Percentiles rank a stretch among this genome's conserved stretches.
Conservation (phyloP, 53 echinoderm and acorn worm genomes). For the Pentamera pediparva region DNA sequence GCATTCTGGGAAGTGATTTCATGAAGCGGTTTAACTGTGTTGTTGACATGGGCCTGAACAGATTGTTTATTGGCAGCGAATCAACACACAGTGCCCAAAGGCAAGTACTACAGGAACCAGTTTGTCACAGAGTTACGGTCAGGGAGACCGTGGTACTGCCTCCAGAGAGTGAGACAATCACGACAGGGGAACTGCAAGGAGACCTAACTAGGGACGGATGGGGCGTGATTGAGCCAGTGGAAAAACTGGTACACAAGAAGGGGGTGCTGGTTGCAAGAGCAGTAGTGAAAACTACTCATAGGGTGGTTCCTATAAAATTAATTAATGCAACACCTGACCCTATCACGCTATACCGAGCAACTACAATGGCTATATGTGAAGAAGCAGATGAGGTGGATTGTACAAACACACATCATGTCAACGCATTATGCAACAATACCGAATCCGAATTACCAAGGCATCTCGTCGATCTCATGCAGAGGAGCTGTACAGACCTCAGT, state of each 20-base stretch:
- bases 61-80: background rate
- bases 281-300: background rate
- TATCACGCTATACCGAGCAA: slow-evolving; percentile 33
- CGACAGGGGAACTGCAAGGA: background rate
- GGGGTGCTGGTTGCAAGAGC: slow-evolving; percentile 14
- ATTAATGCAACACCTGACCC: slow-evolving; percentile 19
- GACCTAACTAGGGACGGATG: background rate
- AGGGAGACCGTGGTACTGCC: background rate
- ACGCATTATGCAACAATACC: background rate
- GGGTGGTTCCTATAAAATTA: slow-evolving; percentile 15
- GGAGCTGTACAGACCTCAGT: background rate
- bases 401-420: background rate
- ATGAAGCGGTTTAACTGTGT: background rate
- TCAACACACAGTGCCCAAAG: background rate
- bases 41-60: background rate
- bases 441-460: background rate
- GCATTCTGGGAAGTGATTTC: slow-evolving; percentile 20
- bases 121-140: background rate
- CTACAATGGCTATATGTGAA: slow-evolving; percentile 34
- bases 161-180: slow-evolving; percentile 2
- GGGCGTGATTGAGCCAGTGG: background rate
- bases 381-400: slow-evolving; percentile 13
- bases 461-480: background rate
- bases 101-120: background rate
- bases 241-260: slow-evolving; percentile 11